These are phyloP conservation scores for Taenioides sp. DNA, from an alignment of 2,797 vertebrate species.

Conservation along the genomic window DNA sequence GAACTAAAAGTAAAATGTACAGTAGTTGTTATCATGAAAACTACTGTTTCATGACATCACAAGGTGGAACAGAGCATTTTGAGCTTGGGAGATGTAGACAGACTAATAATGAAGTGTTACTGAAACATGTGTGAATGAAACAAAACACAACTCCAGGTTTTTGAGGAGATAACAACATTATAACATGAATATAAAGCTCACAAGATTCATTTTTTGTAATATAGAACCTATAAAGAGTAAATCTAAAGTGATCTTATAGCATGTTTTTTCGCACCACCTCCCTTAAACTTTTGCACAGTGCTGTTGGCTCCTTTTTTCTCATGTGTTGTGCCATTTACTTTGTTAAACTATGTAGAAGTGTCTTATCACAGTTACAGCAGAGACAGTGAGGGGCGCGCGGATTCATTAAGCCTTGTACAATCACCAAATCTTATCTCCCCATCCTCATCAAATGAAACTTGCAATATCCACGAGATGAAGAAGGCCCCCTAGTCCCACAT, in stretches of 20 bases:
- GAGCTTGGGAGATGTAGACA: too few species aligned
- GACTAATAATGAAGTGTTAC: too few species aligned
- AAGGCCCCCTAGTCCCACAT: conserved; percentile 56
- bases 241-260: not conserved
- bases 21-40: too few species aligned
- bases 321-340: conserved; percentile 68
- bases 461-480: conserved; percentile 70
- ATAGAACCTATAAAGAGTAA: too few species aligned
- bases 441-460: conserved; percentile 72
- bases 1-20: too few species aligned
- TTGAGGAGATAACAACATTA: too few species aligned
- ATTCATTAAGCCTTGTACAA: conserved; percentile 75
- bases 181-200: too few species aligned
- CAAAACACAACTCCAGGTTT: too few species aligned
- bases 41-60: too few species aligned
- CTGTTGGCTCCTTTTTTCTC: conserved; percentile 28
- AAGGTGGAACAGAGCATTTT: too few species aligned
- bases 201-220: too few species aligned
- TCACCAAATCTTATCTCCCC: conserved; percentile 70
- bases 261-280: not conserved
- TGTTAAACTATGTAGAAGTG: conserved; percentile 62
- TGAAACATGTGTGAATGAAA: too few species aligned
- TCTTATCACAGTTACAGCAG: conserved; percentile 58
- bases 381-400: conserved; percentile 62
- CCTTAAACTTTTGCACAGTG: conserved; percentile 1